Evolutionary conservation across 2,113 vertebrate genomes (phyloP).

Genomic region (Halcyon senegalensis): DNA sequence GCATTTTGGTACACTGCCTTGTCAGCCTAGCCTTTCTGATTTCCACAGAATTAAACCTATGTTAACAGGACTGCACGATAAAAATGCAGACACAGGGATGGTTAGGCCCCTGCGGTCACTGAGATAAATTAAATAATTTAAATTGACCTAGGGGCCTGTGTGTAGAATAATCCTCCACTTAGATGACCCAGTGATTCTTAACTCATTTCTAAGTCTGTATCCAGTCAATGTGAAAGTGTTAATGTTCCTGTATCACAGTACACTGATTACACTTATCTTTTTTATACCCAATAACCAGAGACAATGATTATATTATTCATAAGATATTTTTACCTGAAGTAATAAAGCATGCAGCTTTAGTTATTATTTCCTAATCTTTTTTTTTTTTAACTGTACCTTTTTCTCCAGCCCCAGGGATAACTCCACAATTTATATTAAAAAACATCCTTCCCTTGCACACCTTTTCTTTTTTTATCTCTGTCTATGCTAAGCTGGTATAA

Average conservation of each 20-base stretch:
- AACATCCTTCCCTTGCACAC: conserved; percentile 54
- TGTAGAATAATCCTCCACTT: conserved; percentile 66
- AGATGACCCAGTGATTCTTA: conserved; percentile 70
- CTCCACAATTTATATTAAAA: conserved; percentile 77
- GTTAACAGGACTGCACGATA: conserved; percentile 56
- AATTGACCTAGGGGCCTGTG: conserved; percentile 74
- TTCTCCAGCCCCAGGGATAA: conserved; percentile 65
- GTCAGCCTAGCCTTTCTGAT: conserved; percentile 14
- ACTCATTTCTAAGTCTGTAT: conserved; percentile 63
- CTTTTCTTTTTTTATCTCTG: conserved; percentile 30
- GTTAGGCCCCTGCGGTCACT: conserved; percentile 58
- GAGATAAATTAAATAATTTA: conserved; percentile 80
- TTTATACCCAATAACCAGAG: conserved; percentile 74
- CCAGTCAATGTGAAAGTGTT: conserved; percentile 62
- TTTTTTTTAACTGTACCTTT: conserved; percentile 60
- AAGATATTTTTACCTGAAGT: conserved; percentile 79
- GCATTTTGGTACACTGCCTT: not conserved
- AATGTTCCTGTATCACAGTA: conserved; percentile 56
- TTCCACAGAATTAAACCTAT: conserved; percentile 22
- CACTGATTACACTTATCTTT: conserved; percentile 67
- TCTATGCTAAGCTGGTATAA: conserved; percentile 37
- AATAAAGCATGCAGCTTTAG: conserved; percentile 74
- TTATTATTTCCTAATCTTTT: conserved; percentile 78
- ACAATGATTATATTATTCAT: conserved; percentile 82
- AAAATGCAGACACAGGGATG: conserved; percentile 41